Evolutionary conservation across 2,888 invertebrate species (phyloP).

Genomic region (Mesoligia furuncula): DNA sequence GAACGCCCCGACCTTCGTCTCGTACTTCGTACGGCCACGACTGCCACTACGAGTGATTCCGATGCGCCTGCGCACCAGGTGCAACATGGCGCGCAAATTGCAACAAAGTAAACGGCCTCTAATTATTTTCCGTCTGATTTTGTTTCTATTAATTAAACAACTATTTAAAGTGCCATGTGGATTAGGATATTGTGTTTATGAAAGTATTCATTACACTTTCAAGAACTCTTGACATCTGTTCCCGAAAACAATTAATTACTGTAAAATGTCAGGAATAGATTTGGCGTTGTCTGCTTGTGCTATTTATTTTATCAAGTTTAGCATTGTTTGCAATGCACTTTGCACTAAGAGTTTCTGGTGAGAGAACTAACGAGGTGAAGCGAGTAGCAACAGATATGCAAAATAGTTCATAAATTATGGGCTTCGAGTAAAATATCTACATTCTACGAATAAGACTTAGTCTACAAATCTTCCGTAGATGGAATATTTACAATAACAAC

Average conservation of each 20-base stretch:
- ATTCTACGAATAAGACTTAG: neutral
- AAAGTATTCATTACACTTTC: neutral
- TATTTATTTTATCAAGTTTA: constrained; percentile 32
- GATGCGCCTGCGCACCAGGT: constrained; percentile 75
- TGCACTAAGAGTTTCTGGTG: constrained; percentile 26
- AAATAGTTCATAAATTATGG: neutral
- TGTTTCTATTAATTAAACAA: constrained; percentile 28
- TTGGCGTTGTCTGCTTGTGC: constrained; percentile 20
- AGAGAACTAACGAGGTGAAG: constrained; percentile 24
- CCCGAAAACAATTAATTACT: constrained; percentile 24
- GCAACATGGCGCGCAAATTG: constrained; percentile 60
- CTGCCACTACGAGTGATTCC: constrained; percentile 58
- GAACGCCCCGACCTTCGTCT: constrained; percentile 81
- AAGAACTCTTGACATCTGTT: constrained; percentile 2
- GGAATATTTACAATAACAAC: constrained; percentile 27
- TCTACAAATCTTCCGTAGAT: neutral
- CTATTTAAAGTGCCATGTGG: constrained; percentile 8
- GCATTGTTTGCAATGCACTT: constrained; percentile 23
- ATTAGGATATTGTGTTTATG: constrained; percentile 6
- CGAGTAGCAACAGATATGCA: neutral
- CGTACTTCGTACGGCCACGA: constrained; percentile 68
- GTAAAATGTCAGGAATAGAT: constrained; percentile 7
- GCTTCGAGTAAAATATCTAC: neutral
- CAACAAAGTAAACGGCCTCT: constrained; percentile 47
- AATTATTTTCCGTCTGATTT: constrained; percentile 42